Evolutionary conservation across 2,888 invertebrate genomes (phyloP), one percentile per base, ranked within the genome.

Genomic region (Epistrophella euchroma): DNA sequence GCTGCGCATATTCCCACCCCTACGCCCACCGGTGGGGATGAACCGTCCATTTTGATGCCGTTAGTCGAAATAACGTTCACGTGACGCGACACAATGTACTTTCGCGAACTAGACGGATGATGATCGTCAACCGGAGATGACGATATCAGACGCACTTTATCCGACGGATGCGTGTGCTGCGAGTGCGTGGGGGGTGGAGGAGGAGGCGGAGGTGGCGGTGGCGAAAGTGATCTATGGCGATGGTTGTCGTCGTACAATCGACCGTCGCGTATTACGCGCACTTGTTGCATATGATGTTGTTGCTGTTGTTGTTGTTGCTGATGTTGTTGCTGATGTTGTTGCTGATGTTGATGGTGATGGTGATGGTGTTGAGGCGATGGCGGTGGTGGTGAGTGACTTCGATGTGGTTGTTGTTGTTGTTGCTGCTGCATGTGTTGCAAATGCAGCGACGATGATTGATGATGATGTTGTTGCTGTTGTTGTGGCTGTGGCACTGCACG

Each of bases 191-290:
- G 73, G 4, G 82, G 82, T 11, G 82, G 77, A 13, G 86, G 83
- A 9, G 77, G 82, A 4, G 83, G 83, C 15, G 77, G 70, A 50
- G 72, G 87, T 28, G 83, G 76, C 60, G 81, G 68, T 43, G 88
- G 72, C 1, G 89, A 75, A 45, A 88, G 71, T 32, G 80, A 87
- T 43, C 77, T 66, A 19, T 85, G 86, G 32, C 87, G 79, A 60
- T 83, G 82, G 37, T 78, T 81, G 74, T 92, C 92, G 25, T 92
- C 92, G 74, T 92, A 92, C 22, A 91, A 88, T 10, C 92, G 91
- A 45, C 92, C 92, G 88, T 92, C 92, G 82, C 92, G 91, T 78
- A 92, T 92, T n/a, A 92, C 92, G 28, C 92, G 92, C 70, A 92
- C 92, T 88, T 92, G 92, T 64, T 91, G 91, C 25, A 82, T 88